Evolutionary conservation across 1,140 invertebrate species (phyloP).

Genomic region (Aphelenchoides fujianensis): DNA sequence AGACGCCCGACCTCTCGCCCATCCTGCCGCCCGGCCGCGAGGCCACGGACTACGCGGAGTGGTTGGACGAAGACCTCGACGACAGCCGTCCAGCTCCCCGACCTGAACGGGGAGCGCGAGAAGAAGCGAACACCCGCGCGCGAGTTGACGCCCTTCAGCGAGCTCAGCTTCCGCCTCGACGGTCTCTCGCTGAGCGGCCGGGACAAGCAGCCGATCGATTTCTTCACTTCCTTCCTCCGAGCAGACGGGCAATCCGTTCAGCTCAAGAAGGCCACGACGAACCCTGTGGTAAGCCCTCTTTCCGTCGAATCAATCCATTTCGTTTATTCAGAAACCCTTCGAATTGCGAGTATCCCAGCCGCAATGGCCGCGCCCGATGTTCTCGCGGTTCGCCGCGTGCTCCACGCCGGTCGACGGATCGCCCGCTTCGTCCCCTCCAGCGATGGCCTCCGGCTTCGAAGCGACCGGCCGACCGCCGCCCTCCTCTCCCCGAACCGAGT

Average conservation of each 20-base stretch:
- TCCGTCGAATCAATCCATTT: background rate
- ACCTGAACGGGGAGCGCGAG: background rate
- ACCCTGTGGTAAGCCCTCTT: background rate
- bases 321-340: background rate
- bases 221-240: background rate
- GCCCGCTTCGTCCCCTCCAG: background rate
- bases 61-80: conserved; percentile 15
- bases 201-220: background rate
- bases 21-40: conserved; percentile 4
- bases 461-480: background rate
- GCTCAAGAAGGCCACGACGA: background rate
- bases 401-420: background rate
- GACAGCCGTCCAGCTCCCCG: too few relatives aligned
- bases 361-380: background rate
- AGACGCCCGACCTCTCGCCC: background rate
- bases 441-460: background rate
- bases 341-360: background rate
- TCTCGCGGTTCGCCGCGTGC: background rate
- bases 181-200: background rate
- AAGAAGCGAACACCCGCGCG: background rate
- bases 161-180: background rate
- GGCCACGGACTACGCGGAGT: conserved; percentile 20
- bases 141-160: conserved; percentile 1
- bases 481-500: background rate
- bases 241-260: background rate